Base-by-base conservation (phyloP, 2,888 invertebrate genomes). In the Agonopterix arenella region DNA sequence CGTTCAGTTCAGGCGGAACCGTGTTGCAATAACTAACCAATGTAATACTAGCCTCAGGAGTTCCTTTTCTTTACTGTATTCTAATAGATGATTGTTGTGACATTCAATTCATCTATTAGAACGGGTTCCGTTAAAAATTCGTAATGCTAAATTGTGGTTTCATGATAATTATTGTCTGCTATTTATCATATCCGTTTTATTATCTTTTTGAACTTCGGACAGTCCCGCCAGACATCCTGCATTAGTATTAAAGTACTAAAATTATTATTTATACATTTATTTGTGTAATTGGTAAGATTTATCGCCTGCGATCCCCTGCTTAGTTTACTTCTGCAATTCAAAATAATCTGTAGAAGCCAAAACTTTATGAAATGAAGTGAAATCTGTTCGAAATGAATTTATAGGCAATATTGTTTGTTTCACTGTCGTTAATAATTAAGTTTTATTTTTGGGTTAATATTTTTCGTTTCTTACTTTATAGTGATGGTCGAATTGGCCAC, bases 321-420 rank as follows among this genome's bases (percentile, higher is more conserved):
- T 51, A 44, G 51, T 45, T 45, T 37, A 40, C 47, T 46, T n/a
- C 46, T 48, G 18, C 41, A 28, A 44, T 10, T 44, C 9, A 44
- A 38, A 36, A 13, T 40, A 49, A 45, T 40, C 38, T 13, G 44
- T 44, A 16, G 37, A 40, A 11, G 40, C 40, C 37, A 16, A 41
- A 43, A 47, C 56, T 55, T 52, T 28, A 28, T 53, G 51, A 51
- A 65, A 73, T 75, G 60, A 72, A 81, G 68, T 76, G 57, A 70
- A 76, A 70, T 71, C 61, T 66, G 56, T 56, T 28, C 5, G 28
- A 66, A 74, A 79, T 78, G 70, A 79, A 80, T 76, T 82, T 74
- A 66, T 68, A 61, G 57, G 52, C 64, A 57, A 57, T 51, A 59
- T 61, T 70, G 70, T 66, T 66, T 58, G 61, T 70, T 28, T 68